A percentile compares a stretch with the other conserved stretches of the same genome.
Evolutionary conservation across 2,797 vertebrate genomes (phyloP).

Genomic region (Urophycis tenuis): DNA sequence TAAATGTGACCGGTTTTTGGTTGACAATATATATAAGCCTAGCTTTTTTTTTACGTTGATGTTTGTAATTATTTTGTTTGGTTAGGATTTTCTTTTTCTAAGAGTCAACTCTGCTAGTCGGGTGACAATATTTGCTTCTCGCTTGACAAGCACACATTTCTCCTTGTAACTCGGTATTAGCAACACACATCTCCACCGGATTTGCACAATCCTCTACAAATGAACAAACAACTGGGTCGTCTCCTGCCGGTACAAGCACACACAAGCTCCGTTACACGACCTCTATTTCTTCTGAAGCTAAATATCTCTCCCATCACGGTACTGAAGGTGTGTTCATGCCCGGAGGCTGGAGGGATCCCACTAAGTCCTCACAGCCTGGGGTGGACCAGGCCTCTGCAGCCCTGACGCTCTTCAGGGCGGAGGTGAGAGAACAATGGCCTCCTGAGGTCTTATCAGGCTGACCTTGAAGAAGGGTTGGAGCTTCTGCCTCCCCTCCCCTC

Average conservation of each 20-base stretch:
- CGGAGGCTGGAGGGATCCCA: neutral
- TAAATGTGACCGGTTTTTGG: neutral
- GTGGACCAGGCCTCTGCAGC: constrained; percentile 45
- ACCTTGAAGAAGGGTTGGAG: constrained; percentile 70
- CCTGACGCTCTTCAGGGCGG: constrained; percentile 70
- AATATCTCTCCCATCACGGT: constrained; percentile 10
- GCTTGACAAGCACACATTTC: neutral
- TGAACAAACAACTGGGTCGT: neutral
- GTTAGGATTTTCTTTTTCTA: neutral
- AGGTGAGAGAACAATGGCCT: constrained; percentile 66
- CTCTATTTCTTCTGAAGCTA: neutral
- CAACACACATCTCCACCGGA: neutral
- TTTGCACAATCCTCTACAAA: too few relatives aligned
- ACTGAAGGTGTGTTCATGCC: constrained; percentile 58
- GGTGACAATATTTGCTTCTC: neutral
- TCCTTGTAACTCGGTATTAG: neutral
- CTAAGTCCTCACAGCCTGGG: constrained; percentile 24
- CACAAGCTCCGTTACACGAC: neutral
- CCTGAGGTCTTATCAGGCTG: constrained; percentile 69
- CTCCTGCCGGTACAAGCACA: neutral
- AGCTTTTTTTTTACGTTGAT: too few relatives aligned
- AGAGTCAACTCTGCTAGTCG: neutral
- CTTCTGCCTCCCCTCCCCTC: constrained; percentile 53
- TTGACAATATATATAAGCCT: too few relatives aligned
- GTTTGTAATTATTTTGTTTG: too few relatives aligned